Percentiles rank a stretch among this genome's conserved stretches.
These are phyloP conservation scores for Temnothorax rugatulus DNA, from an alignment of 2,888 invertebrate genomes.

Conservation along the genomic window DNA sequence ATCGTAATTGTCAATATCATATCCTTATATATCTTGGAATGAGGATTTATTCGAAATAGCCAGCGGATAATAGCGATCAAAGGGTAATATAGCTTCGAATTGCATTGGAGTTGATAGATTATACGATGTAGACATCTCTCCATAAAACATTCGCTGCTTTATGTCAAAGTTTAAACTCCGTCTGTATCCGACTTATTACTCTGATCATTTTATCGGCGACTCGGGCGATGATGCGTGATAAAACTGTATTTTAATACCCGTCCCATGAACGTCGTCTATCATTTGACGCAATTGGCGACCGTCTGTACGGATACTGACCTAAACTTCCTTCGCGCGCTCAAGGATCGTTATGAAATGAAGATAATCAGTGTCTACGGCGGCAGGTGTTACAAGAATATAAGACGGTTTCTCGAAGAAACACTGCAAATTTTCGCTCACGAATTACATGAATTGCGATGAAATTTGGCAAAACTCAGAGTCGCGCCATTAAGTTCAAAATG, in stretches of 20 bases:
- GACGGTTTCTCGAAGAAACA: constrained; percentile 39
- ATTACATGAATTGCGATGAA: constrained; percentile 54
- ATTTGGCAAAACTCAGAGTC: constrained; percentile 39
- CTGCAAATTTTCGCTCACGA: constrained; percentile 48
- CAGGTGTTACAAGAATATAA: constrained; percentile 25
- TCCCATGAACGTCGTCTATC: constrained; percentile 41
- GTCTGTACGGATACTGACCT: constrained; percentile 72
- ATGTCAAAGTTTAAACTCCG: constrained; percentile 22
- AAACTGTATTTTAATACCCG: constrained; percentile 46
- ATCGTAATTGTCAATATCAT: constrained; percentile 2
- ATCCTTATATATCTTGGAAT: background rate
- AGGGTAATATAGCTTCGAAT: background rate
- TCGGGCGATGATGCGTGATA: background rate
- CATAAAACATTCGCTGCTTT: constrained; percentile 18
- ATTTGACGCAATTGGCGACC: constrained; percentile 19
- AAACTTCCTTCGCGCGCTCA: constrained; percentile 64
- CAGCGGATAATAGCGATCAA: constrained; percentile 4
- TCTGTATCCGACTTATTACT: constrained; percentile 1
- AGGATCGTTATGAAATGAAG: constrained; percentile 76
- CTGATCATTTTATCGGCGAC: constrained; percentile 11
- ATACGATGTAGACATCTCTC: background rate
- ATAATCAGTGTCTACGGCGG: constrained; percentile 71
- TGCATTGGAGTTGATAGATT: constrained; percentile 33
- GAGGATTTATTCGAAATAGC: constrained; percentile 11
- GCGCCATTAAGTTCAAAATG: background rate